phyloP scores from a whole-genome alignment of 2,888 invertebrate species.

The Neoscelio sp. region DNA sequence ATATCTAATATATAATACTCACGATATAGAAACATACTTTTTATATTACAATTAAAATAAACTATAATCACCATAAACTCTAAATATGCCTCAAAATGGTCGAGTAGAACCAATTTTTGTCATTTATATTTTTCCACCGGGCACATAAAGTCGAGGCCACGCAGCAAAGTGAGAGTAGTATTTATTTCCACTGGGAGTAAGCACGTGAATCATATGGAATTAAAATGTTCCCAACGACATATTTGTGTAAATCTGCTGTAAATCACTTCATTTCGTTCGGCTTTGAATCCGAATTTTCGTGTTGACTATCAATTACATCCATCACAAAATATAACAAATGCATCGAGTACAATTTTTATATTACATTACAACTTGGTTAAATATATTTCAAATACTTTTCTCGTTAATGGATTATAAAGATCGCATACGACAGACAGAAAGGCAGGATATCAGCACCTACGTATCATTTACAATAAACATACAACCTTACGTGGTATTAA shows the following conservation, averaged over 20 bases:
- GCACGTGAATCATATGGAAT: conserved; percentile 50
- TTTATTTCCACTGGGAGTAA: conserved; percentile 52
- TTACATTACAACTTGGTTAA: too few species aligned
- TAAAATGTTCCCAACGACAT: conserved; percentile 40
- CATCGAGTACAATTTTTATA: too few species aligned
- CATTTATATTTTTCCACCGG: conserved; percentile 7
- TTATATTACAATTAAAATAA: too few species aligned
- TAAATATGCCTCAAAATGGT: conserved; percentile 13
- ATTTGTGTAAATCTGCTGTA: conserved; percentile 39
- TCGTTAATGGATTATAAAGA: conserved; percentile 1
- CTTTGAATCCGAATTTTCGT: conserved; percentile 5
- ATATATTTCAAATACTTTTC: too few species aligned
- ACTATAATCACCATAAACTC: too few species aligned
- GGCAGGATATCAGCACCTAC: not conserved
- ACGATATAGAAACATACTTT: too few species aligned
- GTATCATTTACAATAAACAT: not conserved
- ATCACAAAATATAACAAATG: too few species aligned
- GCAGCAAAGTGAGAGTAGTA: conserved; percentile 11
- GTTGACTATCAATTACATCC: conserved; percentile 20
- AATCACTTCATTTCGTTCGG: conserved; percentile 15
- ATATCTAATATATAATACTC: too few species aligned
- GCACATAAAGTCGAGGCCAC: conserved; percentile 5
- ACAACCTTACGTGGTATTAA: not conserved
- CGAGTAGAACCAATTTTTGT: conserved; percentile 16
- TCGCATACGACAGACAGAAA: not conserved